Conservation (phyloP, 2,888 invertebrate species). For the Dioctria rufipes region DNA sequence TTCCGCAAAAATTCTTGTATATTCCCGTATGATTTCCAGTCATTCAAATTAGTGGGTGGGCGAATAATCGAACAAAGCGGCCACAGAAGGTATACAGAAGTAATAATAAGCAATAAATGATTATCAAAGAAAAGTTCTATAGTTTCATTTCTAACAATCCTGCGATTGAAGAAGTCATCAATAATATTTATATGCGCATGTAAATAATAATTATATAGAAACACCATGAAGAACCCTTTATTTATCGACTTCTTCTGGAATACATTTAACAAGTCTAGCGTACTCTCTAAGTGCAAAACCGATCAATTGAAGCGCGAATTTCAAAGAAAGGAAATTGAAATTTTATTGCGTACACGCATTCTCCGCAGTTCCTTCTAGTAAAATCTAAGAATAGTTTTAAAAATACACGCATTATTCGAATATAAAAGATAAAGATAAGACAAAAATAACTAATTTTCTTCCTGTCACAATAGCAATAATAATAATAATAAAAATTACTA, state of each 20-base stretch:
- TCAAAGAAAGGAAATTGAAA: slow-evolving; percentile 26
- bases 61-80: too few species aligned
- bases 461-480: slow-evolving; percentile 37
- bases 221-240: neutral
- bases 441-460: slow-evolving; percentile 11
- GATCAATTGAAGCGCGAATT: slow-evolving; percentile 24
- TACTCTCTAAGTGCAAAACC: neutral
- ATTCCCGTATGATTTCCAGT: too few species aligned
- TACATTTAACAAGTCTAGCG: neutral
- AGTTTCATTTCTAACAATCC: neutral
- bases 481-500: neutral
- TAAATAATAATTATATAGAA: too few species aligned
- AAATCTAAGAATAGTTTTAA: slow-evolving; percentile 44
- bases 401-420: neutral
- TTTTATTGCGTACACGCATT: neutral
- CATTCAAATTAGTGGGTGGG: too few species aligned
- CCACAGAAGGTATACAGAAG: too few species aligned
- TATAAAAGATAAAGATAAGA: slow-evolving; percentile 11
- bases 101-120: too few species aligned
- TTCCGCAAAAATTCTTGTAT: too few species aligned
- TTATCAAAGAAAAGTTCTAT: too few species aligned
- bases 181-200: neutral
- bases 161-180: neutral
- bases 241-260: neutral
- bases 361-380: neutral